Evolutionary conservation across 2,113 vertebrate species (phyloP).

Genomic region (Actenoides lindsayi): DNA sequence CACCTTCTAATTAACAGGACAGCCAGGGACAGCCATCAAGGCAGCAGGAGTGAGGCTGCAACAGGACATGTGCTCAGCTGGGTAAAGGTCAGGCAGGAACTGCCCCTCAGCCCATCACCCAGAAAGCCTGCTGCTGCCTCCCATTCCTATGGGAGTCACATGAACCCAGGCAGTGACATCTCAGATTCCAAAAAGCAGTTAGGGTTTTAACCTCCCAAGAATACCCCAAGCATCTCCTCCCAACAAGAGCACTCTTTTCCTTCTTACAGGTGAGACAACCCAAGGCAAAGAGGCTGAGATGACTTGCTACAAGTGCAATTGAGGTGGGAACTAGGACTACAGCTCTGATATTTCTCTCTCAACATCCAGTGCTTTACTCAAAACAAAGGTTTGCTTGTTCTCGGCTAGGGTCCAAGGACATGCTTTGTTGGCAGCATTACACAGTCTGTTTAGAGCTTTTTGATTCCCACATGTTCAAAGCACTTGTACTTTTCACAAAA

Average conservation of each 20-base stretch:
- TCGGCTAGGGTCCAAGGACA: slow-evolving; percentile 34
- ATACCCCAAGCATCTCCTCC: background rate
- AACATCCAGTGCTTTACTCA: background rate
- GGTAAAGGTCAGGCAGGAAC: background rate
- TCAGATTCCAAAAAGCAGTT: background rate
- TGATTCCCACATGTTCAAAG: slow-evolving; percentile 37
- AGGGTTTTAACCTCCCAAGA: background rate
- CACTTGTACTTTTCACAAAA: slow-evolving; percentile 49
- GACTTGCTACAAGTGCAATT: background rate
- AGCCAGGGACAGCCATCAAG: background rate
- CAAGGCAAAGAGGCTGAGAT: background rate
- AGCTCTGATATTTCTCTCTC: background rate
- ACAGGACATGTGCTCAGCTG: background rate
- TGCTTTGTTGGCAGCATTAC: slow-evolving; percentile 11
- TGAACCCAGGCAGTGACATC: background rate
- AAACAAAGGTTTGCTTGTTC: slow-evolving; percentile 39
- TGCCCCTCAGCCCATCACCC: background rate
- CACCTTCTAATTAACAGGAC: background rate
- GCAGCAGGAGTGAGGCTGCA: background rate
- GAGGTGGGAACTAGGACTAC: background rate
- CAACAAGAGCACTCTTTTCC: background rate
- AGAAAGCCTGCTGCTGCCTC: background rate
- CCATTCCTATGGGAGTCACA: background rate
- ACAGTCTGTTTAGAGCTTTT: slow-evolving; percentile 29
- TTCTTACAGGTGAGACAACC: background rate